Evolutionary conservation across 2,888 invertebrate species (phyloP), one percentile per base, ranked within the genome.

Genomic region (Dermolepida albohirtum): DNA sequence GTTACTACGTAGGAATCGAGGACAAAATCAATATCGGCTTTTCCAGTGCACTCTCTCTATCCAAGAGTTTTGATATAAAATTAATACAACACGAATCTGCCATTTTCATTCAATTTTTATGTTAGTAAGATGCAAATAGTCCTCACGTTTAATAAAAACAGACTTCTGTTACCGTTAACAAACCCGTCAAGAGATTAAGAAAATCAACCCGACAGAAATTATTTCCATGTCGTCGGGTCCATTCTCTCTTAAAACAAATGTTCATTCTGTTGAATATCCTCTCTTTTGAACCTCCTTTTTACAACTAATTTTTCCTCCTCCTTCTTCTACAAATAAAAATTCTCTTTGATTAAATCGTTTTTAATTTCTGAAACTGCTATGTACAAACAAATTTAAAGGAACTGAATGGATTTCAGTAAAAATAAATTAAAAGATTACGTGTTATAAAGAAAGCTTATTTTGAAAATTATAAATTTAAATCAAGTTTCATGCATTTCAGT

Each of bases 161-260:
- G 34, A 34, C 34, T 34, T 34, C 10, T 34, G 34, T 34, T 34
- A 6, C 34, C 6, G 34, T 34, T 34, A 34, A 54, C 39, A 43
- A 7, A 27, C 10, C 17, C 43, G 27, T 57, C 29, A 57, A 44
- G 27, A 57, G 44, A 12, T 43, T 44, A 57, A 7, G 57, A 57
- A 57, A 57, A 44, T 22, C 11, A 27, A 11, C 44, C 44, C 12
- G 44, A 57, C 43, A 44, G 57, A 57, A 57, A 57, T 57, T 57
- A 57, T 57, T 27, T 57, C 44, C 57, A 27, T 22, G n/a, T 57
- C 57, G 57, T 7, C 27, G 57, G 44, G 43, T 14, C 57, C 27
- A 57, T 57, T 57, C 43, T 43, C 0, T 27, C 11, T 16, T 43
- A 57, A 43, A 57, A 44, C 57, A 57, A 43, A 14, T 16, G 43